Percentiles rank a stretch among this genome's conserved stretches.
Conservation (phyloP, 2,888 invertebrate species). For the Protodeltote pygarga region DNA sequence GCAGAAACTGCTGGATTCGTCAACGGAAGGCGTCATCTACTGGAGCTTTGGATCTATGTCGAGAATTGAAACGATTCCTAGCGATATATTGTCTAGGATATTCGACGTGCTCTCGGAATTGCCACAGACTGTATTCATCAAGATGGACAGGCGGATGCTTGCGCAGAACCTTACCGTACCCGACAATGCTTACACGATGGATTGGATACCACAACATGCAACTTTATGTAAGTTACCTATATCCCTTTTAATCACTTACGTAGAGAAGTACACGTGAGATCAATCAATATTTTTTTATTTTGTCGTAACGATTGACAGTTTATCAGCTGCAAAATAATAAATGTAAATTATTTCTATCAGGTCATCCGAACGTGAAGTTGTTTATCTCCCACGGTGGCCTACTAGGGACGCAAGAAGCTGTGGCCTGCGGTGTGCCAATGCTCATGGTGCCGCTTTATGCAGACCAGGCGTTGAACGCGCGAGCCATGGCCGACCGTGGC, state of each 20-base stretch:
- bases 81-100: conserved; percentile 75
- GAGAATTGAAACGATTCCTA: conserved; percentile 83
- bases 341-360: conserved; percentile 52
- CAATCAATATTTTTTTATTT: conserved; percentile 24
- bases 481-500: conserved; percentile 81
- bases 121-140: conserved; percentile 85
- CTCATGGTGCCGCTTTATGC: conserved; percentile 85
- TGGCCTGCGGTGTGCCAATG: conserved; percentile 85
- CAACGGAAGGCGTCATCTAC: conserved; percentile 84
- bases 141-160: conserved; percentile 81
- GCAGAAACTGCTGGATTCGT: conserved; percentile 74
- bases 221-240: conserved; percentile 79
- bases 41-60: conserved; percentile 88
- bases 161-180: conserved; percentile 80
- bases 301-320: conserved; percentile 18
- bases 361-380: conserved; percentile 84
- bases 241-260: conserved; percentile 11
- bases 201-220: conserved; percentile 86
- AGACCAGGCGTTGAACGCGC: conserved; percentile 84
- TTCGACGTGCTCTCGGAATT: conserved; percentile 82
- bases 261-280: no score
- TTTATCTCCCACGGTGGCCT: conserved; percentile 89
- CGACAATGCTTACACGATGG: conserved; percentile 79
- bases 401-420: conserved; percentile 87
- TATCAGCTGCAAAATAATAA: conserved; percentile 20